Conservation (phyloP, 2,888 invertebrate species). For the Eilema depressum region DNA sequence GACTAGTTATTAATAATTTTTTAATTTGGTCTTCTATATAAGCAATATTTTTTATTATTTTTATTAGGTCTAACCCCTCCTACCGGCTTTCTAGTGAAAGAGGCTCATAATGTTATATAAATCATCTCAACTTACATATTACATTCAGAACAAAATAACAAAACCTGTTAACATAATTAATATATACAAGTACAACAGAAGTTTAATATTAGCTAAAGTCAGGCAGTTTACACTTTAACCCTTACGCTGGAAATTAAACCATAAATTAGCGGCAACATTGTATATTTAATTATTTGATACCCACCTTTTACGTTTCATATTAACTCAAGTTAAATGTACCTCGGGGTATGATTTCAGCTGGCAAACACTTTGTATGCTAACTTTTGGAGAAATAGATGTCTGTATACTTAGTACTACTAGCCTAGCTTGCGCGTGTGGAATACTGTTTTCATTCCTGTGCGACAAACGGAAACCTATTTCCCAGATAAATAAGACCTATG, state of each 20-base stretch:
- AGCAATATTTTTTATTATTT: too few relatives aligned
- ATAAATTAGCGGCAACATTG: conserved; percentile 46
- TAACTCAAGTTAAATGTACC: conserved; percentile 32
- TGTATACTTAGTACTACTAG: background rate
- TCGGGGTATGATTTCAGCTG: conserved; percentile 8
- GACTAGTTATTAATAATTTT: too few relatives aligned
- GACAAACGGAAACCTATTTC: background rate
- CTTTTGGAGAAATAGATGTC: background rate
- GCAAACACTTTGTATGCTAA: conserved; percentile 8
- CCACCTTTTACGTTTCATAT: conserved; percentile 34
- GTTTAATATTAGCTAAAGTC: conserved; percentile 31
- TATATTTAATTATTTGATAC: conserved; percentile 51
- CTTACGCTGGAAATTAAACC: conserved; percentile 39
- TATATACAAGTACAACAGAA: conserved; percentile 29
- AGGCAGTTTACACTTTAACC: conserved; percentile 26
- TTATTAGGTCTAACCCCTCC: too few relatives aligned
- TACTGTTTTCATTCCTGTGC: background rate
- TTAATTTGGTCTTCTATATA: too few relatives aligned
- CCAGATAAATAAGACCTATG: background rate
- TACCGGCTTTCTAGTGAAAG: background rate
- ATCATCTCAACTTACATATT: background rate
- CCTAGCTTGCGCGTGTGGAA: background rate
- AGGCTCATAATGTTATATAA: background rate
- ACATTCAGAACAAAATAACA: conserved; percentile 1
- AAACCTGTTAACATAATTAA: conserved; percentile 18